Percentiles rank a stretch among this genome's conserved stretches.
phyloP scores from a whole-genome alignment of 2,113 vertebrate species.

The Apteryx owenii region DNA sequence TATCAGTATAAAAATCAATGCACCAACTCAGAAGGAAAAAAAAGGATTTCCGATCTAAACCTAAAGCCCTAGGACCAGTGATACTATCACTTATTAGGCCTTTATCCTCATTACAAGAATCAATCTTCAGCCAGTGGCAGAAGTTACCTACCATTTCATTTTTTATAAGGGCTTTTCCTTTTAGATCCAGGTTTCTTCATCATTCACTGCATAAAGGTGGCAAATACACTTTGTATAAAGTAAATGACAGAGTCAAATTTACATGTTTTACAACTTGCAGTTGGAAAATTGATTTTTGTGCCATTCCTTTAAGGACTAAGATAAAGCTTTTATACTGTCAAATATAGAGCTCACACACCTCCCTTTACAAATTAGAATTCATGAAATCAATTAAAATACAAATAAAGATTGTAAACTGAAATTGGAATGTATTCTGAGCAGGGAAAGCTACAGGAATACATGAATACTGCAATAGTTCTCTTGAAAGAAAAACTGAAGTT shows the following conservation, averaged over 20 bases:
- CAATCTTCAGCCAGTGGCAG: background rate
- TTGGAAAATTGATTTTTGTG: background rate
- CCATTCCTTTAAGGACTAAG: background rate
- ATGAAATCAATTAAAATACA: background rate
- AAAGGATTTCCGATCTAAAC: conserved; percentile 2
- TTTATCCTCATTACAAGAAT: conserved; percentile 36
- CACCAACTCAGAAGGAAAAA: background rate
- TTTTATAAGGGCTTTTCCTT: background rate
- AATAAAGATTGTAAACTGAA: background rate
- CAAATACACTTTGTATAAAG: conserved; percentile 9
- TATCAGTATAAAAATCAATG: conserved; percentile 39
- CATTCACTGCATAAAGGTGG: background rate
- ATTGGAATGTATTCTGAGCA: background rate
- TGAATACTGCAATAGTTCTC: background rate
- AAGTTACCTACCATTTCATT: background rate
- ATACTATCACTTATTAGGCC: background rate
- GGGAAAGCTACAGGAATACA: background rate
- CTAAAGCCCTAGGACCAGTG: background rate
- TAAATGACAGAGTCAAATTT: background rate
- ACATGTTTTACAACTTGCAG: background rate
- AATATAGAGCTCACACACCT: background rate
- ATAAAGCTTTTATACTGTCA: background rate
- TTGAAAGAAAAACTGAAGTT: background rate
- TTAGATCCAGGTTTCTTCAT: background rate
- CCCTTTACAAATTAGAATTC: background rate